These are phyloP conservation scores for Clarias magur DNA, from an alignment of 2,113 vertebrate genomes.

Conservation along the genomic window DNA sequence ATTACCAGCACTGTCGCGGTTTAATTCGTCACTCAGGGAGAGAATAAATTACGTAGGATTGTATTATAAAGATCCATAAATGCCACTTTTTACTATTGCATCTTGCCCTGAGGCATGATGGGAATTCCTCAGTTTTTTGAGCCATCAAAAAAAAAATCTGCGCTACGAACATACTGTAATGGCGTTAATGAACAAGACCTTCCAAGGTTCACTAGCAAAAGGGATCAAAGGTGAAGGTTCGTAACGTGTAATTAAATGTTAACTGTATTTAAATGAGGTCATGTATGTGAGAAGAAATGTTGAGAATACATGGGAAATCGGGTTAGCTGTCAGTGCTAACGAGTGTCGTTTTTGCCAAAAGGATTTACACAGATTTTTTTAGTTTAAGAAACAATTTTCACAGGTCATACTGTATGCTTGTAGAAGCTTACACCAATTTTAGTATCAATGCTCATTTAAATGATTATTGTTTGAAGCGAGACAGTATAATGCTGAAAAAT, in stretches of 20 bases:
- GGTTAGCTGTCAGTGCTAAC: neutral
- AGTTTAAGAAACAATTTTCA: no score
- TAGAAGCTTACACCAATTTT: no score
- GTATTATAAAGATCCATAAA: neutral
- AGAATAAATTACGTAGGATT: neutral
- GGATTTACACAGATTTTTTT: no score
- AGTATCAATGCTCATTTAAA: no score
- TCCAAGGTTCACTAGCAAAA: neutral
- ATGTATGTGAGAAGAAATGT: neutral
- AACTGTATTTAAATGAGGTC: neutral
- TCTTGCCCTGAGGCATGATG: neutral
- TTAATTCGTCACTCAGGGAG: neutral
- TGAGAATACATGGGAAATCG: neutral
- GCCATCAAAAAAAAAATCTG: neutral
- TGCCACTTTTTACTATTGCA: neutral
- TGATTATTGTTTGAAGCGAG: no score
- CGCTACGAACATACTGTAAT: neutral
- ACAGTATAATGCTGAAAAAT: no score
- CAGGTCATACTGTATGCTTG: no score
- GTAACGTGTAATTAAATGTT: neutral
- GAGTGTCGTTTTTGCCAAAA: neutral
- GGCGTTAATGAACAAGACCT: neutral
- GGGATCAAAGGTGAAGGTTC: neutral
- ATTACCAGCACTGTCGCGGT: neutral
- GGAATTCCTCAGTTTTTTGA: neutral